These are phyloP conservation scores for Lanius collurio DNA, from an alignment of 2,113 vertebrate genomes.

Conservation along the genomic window DNA sequence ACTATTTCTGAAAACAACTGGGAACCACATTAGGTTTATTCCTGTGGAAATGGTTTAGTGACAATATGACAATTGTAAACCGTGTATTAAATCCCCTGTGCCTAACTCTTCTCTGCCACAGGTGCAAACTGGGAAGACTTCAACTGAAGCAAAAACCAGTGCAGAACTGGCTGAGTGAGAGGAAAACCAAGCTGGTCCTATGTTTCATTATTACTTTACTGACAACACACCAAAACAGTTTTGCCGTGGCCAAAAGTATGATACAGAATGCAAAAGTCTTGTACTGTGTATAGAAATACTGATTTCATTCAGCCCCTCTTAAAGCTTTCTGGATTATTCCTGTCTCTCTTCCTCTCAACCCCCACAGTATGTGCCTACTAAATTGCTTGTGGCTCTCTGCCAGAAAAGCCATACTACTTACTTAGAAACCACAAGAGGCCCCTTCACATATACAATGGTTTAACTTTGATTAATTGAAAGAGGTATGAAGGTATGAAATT, in stretches of 20 bases:
- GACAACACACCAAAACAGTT: background rate
- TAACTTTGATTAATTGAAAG: slow-evolving; percentile 56
- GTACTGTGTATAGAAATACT: background rate
- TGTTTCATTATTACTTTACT: background rate
- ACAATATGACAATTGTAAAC: background rate
- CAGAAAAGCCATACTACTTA: slow-evolving; percentile 60
- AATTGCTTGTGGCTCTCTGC: slow-evolving; percentile 50
- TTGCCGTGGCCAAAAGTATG: background rate
- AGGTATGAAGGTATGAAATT: slow-evolving; percentile 52
- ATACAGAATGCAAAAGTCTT: background rate
- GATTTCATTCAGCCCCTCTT: slow-evolving; percentile 1
- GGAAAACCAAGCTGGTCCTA: background rate
- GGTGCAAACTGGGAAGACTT: background rate
- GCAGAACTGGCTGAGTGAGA: background rate
- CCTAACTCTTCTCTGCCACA: background rate
- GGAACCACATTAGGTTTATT: background rate
- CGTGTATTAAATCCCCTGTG: fast-evolving
- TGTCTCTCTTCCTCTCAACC: background rate
- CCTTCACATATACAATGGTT: slow-evolving; percentile 44
- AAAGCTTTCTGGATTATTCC: slow-evolving; percentile 11
- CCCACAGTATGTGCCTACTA: slow-evolving; percentile 23
- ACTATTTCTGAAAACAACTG: background rate
- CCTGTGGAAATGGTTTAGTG: background rate
- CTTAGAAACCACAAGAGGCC: slow-evolving; percentile 60
- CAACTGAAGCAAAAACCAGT: background rate